Evolutionary conservation across 1,140 invertebrate genomes (phyloP).

Genomic region (Cyrtorhinus lividipennis): DNA sequence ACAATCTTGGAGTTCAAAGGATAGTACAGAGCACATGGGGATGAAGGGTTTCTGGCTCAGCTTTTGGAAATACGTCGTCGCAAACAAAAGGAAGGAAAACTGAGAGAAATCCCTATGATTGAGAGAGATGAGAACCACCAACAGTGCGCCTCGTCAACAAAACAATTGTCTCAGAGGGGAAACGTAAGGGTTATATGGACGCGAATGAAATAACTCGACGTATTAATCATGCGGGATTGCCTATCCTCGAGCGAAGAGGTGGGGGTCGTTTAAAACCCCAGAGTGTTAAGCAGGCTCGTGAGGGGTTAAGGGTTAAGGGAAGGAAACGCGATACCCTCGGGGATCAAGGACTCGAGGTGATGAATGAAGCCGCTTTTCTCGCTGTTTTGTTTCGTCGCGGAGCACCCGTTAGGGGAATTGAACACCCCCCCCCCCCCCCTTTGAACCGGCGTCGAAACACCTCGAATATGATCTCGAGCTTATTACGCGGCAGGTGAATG

Average conservation of each 20-base stretch:
- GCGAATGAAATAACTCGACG: not conserved
- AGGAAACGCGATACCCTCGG: not conserved
- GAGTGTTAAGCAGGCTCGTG: not conserved
- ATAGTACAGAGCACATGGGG: not conserved
- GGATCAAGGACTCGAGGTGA: not conserved
- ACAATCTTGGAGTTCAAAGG: not conserved
- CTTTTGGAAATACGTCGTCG: not conserved
- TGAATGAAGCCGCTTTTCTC: not conserved
- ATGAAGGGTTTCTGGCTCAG: not conserved
- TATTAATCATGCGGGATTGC: slow-evolving; percentile 6
- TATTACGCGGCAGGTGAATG: no score
- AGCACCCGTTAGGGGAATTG: no score
- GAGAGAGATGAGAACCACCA: not conserved
- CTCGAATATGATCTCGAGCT: no score
- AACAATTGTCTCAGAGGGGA: not conserved
- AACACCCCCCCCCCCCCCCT: no score
- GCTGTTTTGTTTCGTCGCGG: not conserved
- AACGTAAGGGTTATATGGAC: not conserved
- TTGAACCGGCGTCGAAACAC: no score
- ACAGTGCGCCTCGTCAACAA: not conserved
- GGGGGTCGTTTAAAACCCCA: not conserved
- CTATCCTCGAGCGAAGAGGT: not conserved
- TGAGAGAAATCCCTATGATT: not conserved
- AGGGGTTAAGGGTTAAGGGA: not conserved
- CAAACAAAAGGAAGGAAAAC: not conserved